Evolutionary conservation across 2,113 vertebrate species (phyloP).

Genomic region (Mixornis gularis): DNA sequence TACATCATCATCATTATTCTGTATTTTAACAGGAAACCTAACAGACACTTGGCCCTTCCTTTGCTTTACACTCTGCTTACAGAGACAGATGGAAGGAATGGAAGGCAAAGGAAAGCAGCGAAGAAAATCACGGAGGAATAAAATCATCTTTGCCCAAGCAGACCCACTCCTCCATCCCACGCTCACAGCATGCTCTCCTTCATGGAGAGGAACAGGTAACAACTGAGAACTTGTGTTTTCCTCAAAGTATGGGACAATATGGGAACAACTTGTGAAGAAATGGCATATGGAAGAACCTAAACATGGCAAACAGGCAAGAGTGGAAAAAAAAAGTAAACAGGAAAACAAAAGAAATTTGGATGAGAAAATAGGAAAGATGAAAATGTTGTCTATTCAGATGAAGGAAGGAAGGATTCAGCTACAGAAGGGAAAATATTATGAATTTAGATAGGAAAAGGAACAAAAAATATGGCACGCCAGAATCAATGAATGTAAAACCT

Average conservation of each 20-base stretch:
- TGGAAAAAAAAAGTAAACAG: neutral
- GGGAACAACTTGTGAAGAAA: neutral
- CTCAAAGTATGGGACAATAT: neutral
- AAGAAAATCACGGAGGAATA: neutral
- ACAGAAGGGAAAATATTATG: neutral
- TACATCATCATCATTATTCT: neutral
- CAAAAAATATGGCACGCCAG: neutral
- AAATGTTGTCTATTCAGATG: neutral
- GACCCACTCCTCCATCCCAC: neutral
- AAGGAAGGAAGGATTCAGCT: neutral
- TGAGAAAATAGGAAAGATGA: neutral
- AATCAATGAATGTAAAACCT: neutral
- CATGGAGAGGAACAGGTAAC: neutral
- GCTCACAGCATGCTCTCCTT: neutral
- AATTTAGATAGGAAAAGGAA: neutral
- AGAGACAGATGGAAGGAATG: neutral
- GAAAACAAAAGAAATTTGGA: neutral
- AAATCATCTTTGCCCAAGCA: neutral
- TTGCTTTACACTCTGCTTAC: neutral
- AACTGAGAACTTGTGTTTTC: neutral
- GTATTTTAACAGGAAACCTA: neutral
- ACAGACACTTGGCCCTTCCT: neutral
- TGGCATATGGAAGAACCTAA: neutral
- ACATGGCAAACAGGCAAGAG: neutral
- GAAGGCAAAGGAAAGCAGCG: neutral